These are phyloP conservation scores for Drosophila seclusa DNA, from an alignment of 2,888 invertebrate genomes.

Conservation along the genomic window DNA sequence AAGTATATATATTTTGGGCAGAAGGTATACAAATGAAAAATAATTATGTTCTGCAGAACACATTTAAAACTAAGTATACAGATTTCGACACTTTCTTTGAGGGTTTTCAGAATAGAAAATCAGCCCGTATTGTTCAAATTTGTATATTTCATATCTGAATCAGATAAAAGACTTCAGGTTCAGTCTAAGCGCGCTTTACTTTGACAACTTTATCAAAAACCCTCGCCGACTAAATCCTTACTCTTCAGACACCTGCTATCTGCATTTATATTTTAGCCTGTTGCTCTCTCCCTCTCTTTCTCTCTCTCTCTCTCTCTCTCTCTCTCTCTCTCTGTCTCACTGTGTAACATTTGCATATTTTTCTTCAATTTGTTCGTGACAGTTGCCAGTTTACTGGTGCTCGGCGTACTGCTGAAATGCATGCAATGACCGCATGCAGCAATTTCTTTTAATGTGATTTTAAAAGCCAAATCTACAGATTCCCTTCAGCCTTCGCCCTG, in stretches of 20 bases:
- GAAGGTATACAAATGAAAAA: not conserved
- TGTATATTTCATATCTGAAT: not conserved
- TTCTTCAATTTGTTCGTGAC: slow-evolving; percentile 60
- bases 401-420: slow-evolving; percentile 36
- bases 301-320: not conserved
- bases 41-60: not conserved
- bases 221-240: slow-evolving; percentile 15
- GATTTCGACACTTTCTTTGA: not conserved
- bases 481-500: slow-evolving; percentile 12
- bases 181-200: not conserved
- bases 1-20: not conserved
- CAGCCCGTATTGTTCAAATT: not conserved
- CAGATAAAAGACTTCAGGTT: not conserved
- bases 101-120: not conserved
- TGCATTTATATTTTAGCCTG: slow-evolving; percentile 21
- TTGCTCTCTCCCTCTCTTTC: slow-evolving; percentile 13
- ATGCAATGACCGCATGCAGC: slow-evolving; percentile 58
- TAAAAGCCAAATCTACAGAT: slow-evolving; percentile 76
- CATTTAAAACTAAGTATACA: not conserved
- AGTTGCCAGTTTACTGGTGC: slow-evolving; percentile 38
- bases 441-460: slow-evolving; percentile 77
- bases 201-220: slow-evolving; percentile 26
- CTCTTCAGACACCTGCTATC: slow-evolving; percentile 4
- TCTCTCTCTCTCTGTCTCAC: not conserved
- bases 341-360: slow-evolving; percentile 35